phyloP scores from a whole-genome alignment of 1,140 invertebrate species.

The Zophobas atratus region DNA sequence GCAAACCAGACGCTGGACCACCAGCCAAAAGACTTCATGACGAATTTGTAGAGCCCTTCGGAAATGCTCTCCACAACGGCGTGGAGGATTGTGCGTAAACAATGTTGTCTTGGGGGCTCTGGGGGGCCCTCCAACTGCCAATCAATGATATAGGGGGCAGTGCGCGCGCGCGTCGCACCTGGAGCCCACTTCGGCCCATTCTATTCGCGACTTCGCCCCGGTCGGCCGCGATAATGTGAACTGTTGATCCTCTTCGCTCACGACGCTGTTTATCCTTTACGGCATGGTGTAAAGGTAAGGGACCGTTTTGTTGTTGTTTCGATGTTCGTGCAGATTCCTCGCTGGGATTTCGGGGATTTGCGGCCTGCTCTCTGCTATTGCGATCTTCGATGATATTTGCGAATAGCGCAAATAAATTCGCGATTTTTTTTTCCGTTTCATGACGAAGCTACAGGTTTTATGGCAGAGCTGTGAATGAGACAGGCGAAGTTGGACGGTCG shows the following conservation, averaged over 20 bases:
- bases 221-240: constrained; percentile 51
- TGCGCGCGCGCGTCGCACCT: constrained; percentile 62
- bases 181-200: constrained; percentile 54
- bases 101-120: constrained; percentile 52
- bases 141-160: constrained; percentile 58
- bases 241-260: constrained; percentile 39
- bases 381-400: constrained; percentile 15
- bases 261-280: constrained; percentile 48
- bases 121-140: constrained; percentile 56
- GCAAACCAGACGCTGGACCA: background rate
- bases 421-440: constrained; percentile 1
- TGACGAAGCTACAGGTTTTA: constrained; percentile 10
- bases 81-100: constrained; percentile 57
- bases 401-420: constrained; percentile 10
- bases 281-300: constrained; percentile 46
- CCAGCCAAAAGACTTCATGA: background rate
- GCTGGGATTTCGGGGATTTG: constrained; percentile 4
- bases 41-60: constrained; percentile 13
- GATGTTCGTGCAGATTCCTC: constrained; percentile 1
- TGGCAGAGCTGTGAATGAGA: constrained; percentile 1
- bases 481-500: background rate
- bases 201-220: constrained; percentile 48
- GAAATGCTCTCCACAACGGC: constrained; percentile 11
- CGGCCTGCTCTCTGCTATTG: background rate
- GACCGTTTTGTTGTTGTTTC: constrained; percentile 39